Base-by-base conservation (phyloP, 2,888 invertebrate genomes). In the Stenolophus ochropezus region DNA sequence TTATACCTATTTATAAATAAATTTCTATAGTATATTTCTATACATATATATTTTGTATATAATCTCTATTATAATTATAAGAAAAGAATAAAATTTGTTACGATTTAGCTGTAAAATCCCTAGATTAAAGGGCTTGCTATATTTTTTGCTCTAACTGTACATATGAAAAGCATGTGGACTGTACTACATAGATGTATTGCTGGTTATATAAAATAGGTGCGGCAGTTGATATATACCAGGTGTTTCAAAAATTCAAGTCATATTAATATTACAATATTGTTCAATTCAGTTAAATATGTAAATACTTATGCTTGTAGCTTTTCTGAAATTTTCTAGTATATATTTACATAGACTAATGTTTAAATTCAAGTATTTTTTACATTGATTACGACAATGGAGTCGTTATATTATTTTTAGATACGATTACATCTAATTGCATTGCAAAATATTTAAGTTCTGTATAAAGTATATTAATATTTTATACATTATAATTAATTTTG, bases 151-250 rank as follows among this genome's bases (percentile, higher is more conserved):
- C 25, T n/a, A 4, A 61, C 20, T 61, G 61, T 61, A 25, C 21
- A 61, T 56, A 20, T 8, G 11, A 61, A n/a, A 56, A 25, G 21
- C 14, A 14, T 23, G 25, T 25, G 23, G 21, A 61, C 18, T 23
- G 27, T 27, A 69, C 8, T 27, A 33, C 8, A 0, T 16, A 14
- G 11, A n/a, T 23, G 61, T 23, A 14, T 69, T 69, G 18, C 21
- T 18, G 65, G 65, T 33, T 69, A 27, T 33, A 69, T 69, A 69
- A 69, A 27, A 33, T 11, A 61, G 65, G 65, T 33, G 65, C 65
- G 65, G 65, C 33, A 33, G 4, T 42, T 8, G 8, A 27, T n/a
- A 27, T 69, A 33, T 69, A 69, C 27, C 2, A 18, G 2, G 18
- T 69, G 42, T 33, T 69, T 69, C 11, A 14, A 27, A 69, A 69